phyloP scores from a whole-genome alignment of 1,140 invertebrate genomes.

The Bursaphelenchus mucronatus region DNA sequence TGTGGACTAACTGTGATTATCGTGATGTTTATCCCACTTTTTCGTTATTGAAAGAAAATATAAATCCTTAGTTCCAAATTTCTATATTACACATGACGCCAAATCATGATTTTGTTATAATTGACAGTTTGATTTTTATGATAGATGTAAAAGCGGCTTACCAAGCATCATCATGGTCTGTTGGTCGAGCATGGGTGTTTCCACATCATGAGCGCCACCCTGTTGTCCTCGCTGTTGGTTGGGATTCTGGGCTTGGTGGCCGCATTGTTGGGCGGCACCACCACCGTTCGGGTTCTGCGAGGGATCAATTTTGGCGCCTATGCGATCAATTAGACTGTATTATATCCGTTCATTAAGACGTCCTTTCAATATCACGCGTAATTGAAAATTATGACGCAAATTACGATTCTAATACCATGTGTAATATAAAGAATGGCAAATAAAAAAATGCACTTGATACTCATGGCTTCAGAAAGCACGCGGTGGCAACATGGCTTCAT shows the following conservation, averaged over 20 bases:
- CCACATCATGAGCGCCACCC: neutral
- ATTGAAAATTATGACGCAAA: too few relatives aligned
- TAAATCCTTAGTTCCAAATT: neutral
- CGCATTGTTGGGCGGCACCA: neutral
- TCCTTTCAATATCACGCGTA: too few relatives aligned
- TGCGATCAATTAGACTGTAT: too few relatives aligned
- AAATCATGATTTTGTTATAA: constrained; percentile 1
- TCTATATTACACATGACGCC: neutral
- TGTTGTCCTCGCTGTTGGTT: constrained; percentile 12
- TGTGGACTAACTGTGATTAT: neutral
- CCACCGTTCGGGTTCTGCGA: constrained; percentile 16
- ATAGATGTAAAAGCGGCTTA: neutral
- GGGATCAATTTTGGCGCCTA: constrained; percentile 22
- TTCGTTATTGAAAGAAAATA: neutral
- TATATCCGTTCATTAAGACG: too few relatives aligned
- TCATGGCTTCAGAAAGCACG: too few relatives aligned
- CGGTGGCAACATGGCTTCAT: too few relatives aligned
- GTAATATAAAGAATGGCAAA: too few relatives aligned
- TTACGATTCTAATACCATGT: too few relatives aligned
- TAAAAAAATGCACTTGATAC: too few relatives aligned
- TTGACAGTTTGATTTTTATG: neutral
- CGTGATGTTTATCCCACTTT: neutral
- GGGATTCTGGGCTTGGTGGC: constrained; percentile 7
- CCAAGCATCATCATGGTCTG: constrained; percentile 17
- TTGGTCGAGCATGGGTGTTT: constrained; percentile 8